A percentile compares a stretch with the other conserved stretches of the same genome.
Conservation (phyloP, 2,888 invertebrate species). For the Gasteruption jaculator region DNA sequence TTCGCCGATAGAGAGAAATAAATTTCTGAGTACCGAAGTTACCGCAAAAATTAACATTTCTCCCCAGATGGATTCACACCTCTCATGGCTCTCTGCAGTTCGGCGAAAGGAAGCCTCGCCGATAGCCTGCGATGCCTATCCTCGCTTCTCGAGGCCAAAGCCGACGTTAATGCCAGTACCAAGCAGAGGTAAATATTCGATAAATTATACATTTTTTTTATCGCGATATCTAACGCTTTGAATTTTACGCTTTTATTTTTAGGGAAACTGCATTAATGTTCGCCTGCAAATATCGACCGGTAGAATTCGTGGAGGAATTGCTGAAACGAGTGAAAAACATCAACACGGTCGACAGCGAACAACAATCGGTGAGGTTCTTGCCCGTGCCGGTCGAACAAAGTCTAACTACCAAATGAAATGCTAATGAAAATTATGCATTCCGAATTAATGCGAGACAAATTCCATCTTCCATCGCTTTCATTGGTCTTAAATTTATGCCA, state of each 20-base stretch:
- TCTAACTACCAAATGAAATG: too few species aligned
- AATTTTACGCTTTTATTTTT: constrained; percentile 31
- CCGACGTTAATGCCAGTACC: constrained; percentile 56
- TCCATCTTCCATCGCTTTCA: too few species aligned
- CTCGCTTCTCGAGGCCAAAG: constrained; percentile 55
- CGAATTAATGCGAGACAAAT: too few species aligned
- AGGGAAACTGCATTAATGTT: constrained; percentile 64
- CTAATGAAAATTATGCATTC: too few species aligned
- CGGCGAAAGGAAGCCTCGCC: constrained; percentile 49
- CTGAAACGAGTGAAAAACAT: constrained; percentile 56
- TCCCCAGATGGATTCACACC: constrained; percentile 64
- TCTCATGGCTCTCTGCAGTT: constrained; percentile 61
- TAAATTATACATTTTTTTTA: background rate
- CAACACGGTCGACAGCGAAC: constrained; percentile 59
- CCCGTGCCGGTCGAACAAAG: too few species aligned
- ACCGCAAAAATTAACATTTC: too few species aligned
- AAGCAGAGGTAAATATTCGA: constrained; percentile 42
- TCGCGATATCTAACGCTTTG: constrained; percentile 7
- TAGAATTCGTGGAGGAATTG: constrained; percentile 55
- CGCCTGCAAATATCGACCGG: constrained; percentile 57
- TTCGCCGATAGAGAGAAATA: too few species aligned
- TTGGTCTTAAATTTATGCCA: background rate
- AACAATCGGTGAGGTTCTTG: constrained; percentile 59
- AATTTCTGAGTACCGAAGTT: too few species aligned
- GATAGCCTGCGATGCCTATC: constrained; percentile 53